These are phyloP conservation scores for Gasterosteus aculeatus DNA, from an alignment of 2,113 vertebrate species.

Conservation along the genomic window DNA sequence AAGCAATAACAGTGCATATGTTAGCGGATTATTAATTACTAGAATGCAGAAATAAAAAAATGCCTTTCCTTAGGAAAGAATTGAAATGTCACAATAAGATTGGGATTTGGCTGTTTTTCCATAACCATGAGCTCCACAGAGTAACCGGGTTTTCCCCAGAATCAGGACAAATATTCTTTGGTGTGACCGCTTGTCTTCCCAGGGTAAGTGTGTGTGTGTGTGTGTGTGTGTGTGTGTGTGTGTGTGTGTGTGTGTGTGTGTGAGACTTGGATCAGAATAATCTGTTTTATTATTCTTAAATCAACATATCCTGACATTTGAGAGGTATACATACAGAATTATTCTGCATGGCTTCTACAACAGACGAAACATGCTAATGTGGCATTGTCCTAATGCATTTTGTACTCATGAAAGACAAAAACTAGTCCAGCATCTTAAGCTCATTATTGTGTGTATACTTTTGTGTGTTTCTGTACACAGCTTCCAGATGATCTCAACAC, in stretches of 20 bases:
- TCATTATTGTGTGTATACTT: not conserved
- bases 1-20: not conserved
- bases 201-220: conserved; percentile 79
- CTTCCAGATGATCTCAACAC: conserved; percentile 90
- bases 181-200: conserved; percentile 93
- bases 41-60: not conserved
- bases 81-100: not conserved
- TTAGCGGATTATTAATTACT: not conserved
- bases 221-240: not conserved
- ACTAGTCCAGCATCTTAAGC: not conserved
- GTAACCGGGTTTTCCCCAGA: conserved; percentile 98
- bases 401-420: not conserved
- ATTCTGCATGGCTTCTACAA: not conserved
- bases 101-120: conserved; percentile 44
- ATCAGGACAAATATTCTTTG: conserved; percentile 94
- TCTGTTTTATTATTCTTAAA: no score
- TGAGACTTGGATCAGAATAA: no score
- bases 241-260: not conserved
- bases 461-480: conserved; percentile 66
- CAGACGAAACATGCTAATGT: not conserved
- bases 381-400: not conserved
- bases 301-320: no score
- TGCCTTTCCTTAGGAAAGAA: not conserved
- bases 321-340: not conserved
- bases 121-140: conserved; percentile 83